phyloP scores from a whole-genome alignment of 1,140 invertebrate genomes.

The Pachyrhynchus sulphureomaculatus region DNA sequence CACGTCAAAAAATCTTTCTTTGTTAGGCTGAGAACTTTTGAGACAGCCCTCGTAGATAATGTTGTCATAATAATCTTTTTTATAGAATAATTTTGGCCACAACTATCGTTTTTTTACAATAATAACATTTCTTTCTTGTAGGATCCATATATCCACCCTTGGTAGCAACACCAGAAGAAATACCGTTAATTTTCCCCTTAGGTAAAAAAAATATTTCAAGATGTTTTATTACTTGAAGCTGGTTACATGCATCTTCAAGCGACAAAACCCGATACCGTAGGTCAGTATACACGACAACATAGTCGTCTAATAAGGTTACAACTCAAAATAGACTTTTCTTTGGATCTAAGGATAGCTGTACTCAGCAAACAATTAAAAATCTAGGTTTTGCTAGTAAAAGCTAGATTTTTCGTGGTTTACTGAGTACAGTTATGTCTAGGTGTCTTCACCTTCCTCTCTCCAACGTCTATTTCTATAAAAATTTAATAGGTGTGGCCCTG shows the following conservation, averaged over 20 bases:
- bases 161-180: conserved; percentile 58
- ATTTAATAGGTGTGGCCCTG: conserved; percentile 63
- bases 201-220: conserved; percentile 48
- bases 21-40: too few relatives aligned
- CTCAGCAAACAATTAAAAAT: too few relatives aligned
- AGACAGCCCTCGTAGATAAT: too few relatives aligned
- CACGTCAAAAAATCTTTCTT: too few relatives aligned
- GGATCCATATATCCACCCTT: conserved; percentile 58
- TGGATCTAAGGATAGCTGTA: neutral
- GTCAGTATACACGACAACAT: conserved; percentile 54
- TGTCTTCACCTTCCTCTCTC: too few relatives aligned
- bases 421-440: too few relatives aligned
- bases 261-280: conserved; percentile 90
- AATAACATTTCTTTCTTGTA: conserved; percentile 51
- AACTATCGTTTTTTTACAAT: too few relatives aligned
- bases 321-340: neutral
- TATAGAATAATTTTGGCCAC: too few relatives aligned
- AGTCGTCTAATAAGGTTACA: neutral
- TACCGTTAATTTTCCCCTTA: conserved; percentile 64
- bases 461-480: too few relatives aligned
- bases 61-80: too few relatives aligned
- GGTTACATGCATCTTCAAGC: conserved; percentile 88
- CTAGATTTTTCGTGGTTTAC: too few relatives aligned
- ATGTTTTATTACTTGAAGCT: conserved; percentile 62
- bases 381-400: too few relatives aligned